These are phyloP conservation scores for Fragum whitleyi DNA, from an alignment of 2,888 invertebrate species.

Conservation along the genomic window DNA sequence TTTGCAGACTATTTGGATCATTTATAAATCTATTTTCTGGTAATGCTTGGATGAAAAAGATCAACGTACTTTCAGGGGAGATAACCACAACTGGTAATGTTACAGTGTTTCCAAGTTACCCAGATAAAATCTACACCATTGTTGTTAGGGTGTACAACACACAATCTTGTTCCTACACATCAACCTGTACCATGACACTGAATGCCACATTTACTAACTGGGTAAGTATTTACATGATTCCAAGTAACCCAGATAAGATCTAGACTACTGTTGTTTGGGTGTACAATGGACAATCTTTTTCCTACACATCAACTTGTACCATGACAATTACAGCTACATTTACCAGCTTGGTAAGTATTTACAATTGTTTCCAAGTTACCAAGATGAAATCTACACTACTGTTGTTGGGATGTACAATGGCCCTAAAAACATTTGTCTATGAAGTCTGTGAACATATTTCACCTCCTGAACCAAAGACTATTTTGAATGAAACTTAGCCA, in stretches of 20 bases:
- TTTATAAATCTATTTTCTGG: too few relatives aligned
- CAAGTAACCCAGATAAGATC: too few relatives aligned
- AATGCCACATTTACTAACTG: slow-evolving; percentile 42
- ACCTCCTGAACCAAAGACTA: too few relatives aligned
- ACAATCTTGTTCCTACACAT: slow-evolving; percentile 34
- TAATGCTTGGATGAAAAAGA: too few relatives aligned
- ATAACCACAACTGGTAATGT: slow-evolving; percentile 42
- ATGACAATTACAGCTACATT: slow-evolving; percentile 38
- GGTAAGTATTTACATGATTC: slow-evolving; percentile 30
- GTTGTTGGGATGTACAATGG: too few relatives aligned
- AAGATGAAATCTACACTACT: too few relatives aligned
- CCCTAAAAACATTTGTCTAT: too few relatives aligned
- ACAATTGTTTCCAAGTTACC: too few relatives aligned
- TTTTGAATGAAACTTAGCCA: too few relatives aligned
- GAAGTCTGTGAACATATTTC: too few relatives aligned
- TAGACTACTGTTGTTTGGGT: slow-evolving; percentile 26
- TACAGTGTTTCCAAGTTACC: slow-evolving; percentile 49
- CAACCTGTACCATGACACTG: slow-evolving; percentile 37
- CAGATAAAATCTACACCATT: slow-evolving; percentile 11
- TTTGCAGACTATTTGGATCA: too few relatives aligned
- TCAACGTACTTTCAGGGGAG: slow-evolving; percentile 17
- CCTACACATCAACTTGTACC: slow-evolving; percentile 29
- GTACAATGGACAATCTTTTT: slow-evolving; percentile 31
- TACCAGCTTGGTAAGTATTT: slow-evolving; percentile 53
- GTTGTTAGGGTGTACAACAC: slow-evolving; percentile 26